These are phyloP conservation scores for Girardinichthys multiradiatus DNA, from an alignment of 2,113 vertebrate genomes.

Conservation along the genomic window DNA sequence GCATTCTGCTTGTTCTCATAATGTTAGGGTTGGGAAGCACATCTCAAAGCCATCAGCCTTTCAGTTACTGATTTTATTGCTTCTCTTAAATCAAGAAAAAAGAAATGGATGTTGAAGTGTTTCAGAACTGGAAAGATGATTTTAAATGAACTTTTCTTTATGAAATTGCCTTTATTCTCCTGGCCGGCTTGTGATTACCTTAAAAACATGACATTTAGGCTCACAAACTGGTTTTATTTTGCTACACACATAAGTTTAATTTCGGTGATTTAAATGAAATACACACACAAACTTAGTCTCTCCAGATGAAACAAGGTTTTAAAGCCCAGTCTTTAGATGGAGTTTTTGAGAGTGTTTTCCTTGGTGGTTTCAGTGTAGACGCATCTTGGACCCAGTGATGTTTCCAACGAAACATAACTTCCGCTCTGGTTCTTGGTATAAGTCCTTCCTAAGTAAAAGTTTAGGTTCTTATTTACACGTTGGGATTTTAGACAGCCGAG, in stretches of 20 bases:
- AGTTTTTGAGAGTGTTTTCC: background rate
- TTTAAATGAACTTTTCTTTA: constrained; percentile 7
- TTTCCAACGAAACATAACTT: background rate
- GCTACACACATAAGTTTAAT: constrained; percentile 45
- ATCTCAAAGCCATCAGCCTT: background rate
- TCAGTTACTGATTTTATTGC: background rate
- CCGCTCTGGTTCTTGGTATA: background rate
- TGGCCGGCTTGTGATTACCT: no score
- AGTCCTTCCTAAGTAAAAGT: background rate
- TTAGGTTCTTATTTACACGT: background rate
- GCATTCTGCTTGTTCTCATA: no score
- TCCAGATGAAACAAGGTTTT: background rate
- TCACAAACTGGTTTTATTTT: constrained; percentile 50
- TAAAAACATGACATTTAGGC: background rate
- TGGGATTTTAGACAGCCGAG: constrained; percentile 38
- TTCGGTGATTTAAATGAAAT: background rate
- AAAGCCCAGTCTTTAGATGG: background rate
- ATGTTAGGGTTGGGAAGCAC: no score
- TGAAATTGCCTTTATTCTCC: constrained; percentile 5
- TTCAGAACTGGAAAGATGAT: background rate
- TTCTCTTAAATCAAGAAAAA: background rate
- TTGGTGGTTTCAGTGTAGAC: background rate
- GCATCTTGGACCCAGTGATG: background rate
- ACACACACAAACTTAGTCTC: background rate
- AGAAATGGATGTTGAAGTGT: background rate